Conservation (phyloP, 2,797 vertebrate genomes). For the Acipenser transmontanus region DNA sequence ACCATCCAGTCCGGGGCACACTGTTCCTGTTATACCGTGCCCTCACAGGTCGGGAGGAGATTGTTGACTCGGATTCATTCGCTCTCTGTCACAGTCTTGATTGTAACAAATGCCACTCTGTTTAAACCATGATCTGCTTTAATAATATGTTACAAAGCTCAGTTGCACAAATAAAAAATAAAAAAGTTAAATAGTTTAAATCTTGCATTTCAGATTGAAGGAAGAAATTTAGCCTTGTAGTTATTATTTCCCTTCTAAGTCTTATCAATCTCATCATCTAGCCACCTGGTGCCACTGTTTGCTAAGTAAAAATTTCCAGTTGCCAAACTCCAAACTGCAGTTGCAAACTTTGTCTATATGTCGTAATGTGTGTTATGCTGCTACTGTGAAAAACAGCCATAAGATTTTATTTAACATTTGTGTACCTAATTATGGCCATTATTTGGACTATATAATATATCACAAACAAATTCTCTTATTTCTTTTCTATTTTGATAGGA, state of each 20-base stretch:
- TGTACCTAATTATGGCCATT: not conserved
- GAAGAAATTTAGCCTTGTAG: no score
- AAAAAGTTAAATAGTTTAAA: no score
- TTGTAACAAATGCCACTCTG: no score
- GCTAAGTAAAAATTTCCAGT: not conserved
- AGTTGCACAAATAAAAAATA: no score
- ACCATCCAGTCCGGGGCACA: slow-evolving; percentile 64
- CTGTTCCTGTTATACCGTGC: not conserved
- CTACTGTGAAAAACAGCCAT: not conserved
- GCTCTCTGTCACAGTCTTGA: not conserved
- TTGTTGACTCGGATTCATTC: not conserved
- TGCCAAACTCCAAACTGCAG: not conserved
- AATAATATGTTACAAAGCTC: no score
- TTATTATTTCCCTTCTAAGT: no score
- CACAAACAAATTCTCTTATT: not conserved
- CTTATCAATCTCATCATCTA: no score
- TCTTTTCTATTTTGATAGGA: slow-evolving; percentile 47
- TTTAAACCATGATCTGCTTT: no score
- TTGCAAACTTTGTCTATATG: not conserved
- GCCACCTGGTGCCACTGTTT: not conserved
- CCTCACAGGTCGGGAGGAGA: no score
- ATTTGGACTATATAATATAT: not conserved
- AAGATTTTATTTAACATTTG: no score
- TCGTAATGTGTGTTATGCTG: not conserved
- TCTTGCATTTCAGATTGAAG: no score